Conservation (phyloP, 2,888 invertebrate species). For the Corbicula japonica region DNA sequence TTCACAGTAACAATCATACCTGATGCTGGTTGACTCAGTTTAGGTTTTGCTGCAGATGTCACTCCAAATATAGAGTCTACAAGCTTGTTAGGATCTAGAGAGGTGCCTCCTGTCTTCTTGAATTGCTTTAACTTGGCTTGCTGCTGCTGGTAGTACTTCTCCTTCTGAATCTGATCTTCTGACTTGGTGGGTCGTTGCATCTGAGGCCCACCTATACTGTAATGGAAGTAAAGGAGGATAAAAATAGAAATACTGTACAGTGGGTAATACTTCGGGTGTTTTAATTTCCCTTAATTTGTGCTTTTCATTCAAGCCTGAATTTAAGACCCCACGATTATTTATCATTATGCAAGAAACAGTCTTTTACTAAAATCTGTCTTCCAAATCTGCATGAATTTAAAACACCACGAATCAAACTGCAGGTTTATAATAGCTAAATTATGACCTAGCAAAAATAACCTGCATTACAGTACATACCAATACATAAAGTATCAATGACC, state of each 20-base stretch:
- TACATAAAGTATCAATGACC: too few relatives aligned
- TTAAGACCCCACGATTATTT: background rate
- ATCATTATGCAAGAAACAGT: background rate
- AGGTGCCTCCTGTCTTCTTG: constrained; percentile 63
- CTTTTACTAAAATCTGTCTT: background rate
- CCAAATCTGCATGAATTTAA: background rate
- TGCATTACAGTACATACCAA: too few relatives aligned
- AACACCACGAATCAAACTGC: background rate
- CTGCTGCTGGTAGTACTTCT: constrained; percentile 59
- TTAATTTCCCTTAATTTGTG: background rate
- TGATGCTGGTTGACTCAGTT: background rate
- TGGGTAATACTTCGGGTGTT: background rate
- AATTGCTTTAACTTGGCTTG: constrained; percentile 74
- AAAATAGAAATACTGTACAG: background rate
- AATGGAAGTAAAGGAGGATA: background rate
- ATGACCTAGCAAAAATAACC: too few relatives aligned
- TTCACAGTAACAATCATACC: background rate
- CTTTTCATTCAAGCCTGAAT: background rate
- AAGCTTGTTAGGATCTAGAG: constrained; percentile 80
- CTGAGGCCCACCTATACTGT: constrained; percentile 6
- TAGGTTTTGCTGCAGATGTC: constrained; percentile 7
- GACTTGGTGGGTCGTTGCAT: constrained; percentile 22
- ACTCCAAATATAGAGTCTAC: constrained; percentile 82
- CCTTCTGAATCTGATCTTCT: constrained; percentile 56
- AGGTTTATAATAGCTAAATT: too few relatives aligned